Base-by-base conservation (phyloP, 2,113 vertebrate genomes). In the Sander vitreus region DNA sequence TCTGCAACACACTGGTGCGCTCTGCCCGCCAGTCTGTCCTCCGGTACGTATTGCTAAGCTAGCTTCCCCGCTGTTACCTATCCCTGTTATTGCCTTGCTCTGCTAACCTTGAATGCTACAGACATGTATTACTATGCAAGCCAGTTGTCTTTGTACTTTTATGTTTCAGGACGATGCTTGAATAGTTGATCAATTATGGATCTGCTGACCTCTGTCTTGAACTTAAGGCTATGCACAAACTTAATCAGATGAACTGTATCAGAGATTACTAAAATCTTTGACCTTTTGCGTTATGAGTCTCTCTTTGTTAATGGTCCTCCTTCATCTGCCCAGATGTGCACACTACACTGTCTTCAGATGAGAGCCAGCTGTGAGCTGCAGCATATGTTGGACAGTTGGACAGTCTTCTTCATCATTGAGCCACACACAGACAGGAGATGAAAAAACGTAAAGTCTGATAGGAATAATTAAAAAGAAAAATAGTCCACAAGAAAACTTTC, bases 1-100 rank as follows among this genome's bases (percentile, higher is more conserved):
- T 98, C 90, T 94, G 96, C 96, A 97, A 96, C 95, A 97, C 96
- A 48, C 96, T 98, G 90, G 97, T 97, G 94, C 97, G 97, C 96
- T 97, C 97, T 51, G 97, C 97, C 70, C 97, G 97, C 93, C 97
- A 97, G 94, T 97, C 96, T 75, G 97, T 97, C 91, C 96, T 97
- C 91, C 97, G 97, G 97, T 99, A 99, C 70, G 97, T 98, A 95
- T 93, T 59, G 73, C 90, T 82, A 45, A 74, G 84, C 91, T 45
- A 67, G 83, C 85, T 77, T 70, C 65, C 76, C 83, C 1, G 84
- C 87, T 89, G 5, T 72, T 81, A 74, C 59, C 79, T 80, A 1
- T 65, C 59, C 83, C 78, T 73, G 68, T 76, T 78, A 51, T 45
- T 39, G 81, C 73, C 74, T 73, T 6, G 90, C 91, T 90, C 78